These are phyloP conservation scores for Discoglossus pictus DNA, from an alignment of 2,797 vertebrate species.

Conservation along the genomic window DNA sequence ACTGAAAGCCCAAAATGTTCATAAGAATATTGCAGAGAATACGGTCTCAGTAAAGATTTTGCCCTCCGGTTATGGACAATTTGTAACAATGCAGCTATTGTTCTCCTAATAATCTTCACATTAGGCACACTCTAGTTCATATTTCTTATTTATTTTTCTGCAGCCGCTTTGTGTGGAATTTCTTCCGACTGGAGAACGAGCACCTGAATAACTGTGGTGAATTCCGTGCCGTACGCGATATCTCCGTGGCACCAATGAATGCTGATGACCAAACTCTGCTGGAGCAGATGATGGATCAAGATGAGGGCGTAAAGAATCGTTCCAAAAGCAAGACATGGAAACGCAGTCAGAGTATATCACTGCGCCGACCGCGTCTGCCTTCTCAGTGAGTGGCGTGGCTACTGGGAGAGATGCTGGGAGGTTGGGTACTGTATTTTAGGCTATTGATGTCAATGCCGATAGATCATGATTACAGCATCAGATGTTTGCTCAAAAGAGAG, in stretches of 20 bases:
- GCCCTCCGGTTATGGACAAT: no score
- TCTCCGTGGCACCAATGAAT: slow-evolving; percentile 92
- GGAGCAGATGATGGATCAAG: slow-evolving; percentile 99
- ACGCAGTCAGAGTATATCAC: slow-evolving; percentile 90
- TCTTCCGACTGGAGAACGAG: slow-evolving; percentile 96
- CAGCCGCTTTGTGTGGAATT: slow-evolving; percentile 98
- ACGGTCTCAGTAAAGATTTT: no score
- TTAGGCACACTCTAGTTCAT: no score
- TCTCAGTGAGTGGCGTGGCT: slow-evolving; percentile 81
- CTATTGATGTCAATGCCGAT: no score
- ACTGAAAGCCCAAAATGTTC: no score
- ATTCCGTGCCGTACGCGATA: slow-evolving; percentile 94
- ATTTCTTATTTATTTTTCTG: slow-evolving; percentile 14
- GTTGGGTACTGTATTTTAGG: no score
- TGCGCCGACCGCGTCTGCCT: slow-evolving; percentile 85
- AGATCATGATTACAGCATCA: no score
- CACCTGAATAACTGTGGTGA: slow-evolving; percentile 98
- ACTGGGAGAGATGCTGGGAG: no score
- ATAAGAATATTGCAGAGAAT: no score
- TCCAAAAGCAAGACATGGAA: slow-evolving; percentile 94
- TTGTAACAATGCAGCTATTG: no score
- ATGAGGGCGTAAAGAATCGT: slow-evolving; percentile 92
- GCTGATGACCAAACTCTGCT: slow-evolving; percentile 93
- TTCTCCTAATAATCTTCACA: no score
- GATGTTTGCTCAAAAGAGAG: no score